phyloP scores from a whole-genome alignment of 2,113 vertebrate species.

The Castor canadensis region DNA sequence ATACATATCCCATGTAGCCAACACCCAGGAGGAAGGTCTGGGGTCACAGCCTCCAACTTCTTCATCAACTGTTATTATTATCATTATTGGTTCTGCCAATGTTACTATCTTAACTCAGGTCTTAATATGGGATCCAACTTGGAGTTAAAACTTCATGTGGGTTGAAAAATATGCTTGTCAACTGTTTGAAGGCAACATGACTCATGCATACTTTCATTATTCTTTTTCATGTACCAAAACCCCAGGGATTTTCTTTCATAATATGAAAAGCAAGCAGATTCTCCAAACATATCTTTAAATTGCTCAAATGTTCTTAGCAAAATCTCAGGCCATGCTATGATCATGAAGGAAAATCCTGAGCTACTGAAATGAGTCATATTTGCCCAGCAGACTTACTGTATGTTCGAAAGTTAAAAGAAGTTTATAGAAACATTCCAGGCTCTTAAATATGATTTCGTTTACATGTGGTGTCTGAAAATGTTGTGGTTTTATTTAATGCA shows the following conservation, averaged over 20 bases:
- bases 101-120: background rate
- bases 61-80: background rate
- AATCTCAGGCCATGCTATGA: conserved; percentile 30
- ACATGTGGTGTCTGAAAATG: conserved; percentile 68
- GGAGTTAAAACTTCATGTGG: conserved; percentile 38
- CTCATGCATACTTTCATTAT: background rate
- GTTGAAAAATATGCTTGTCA: conserved; percentile 26
- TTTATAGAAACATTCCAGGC: conserved; percentile 69
- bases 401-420: conserved; percentile 75
- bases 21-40: background rate
- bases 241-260: conserved; percentile 75
- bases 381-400: conserved; percentile 60
- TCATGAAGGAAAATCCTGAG: conserved; percentile 71
- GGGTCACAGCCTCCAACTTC: background rate
- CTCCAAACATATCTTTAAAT: conserved; percentile 65
- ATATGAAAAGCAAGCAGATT: conserved; percentile 78
- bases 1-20: accelerated
- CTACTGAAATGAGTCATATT: conserved; percentile 77
- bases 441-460: conserved; percentile 79
- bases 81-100: background rate
- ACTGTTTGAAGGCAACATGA: conserved; percentile 53
- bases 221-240: conserved; percentile 59
- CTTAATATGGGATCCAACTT: background rate
- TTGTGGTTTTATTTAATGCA: conserved; percentile 60
- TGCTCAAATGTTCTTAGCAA: conserved; percentile 57